A percentile compares a stretch with the other conserved stretches of the same genome.
These are phyloP conservation scores for Ochotona curzoniae DNA, from an alignment of 2,113 vertebrate species.

Conservation along the genomic window DNA sequence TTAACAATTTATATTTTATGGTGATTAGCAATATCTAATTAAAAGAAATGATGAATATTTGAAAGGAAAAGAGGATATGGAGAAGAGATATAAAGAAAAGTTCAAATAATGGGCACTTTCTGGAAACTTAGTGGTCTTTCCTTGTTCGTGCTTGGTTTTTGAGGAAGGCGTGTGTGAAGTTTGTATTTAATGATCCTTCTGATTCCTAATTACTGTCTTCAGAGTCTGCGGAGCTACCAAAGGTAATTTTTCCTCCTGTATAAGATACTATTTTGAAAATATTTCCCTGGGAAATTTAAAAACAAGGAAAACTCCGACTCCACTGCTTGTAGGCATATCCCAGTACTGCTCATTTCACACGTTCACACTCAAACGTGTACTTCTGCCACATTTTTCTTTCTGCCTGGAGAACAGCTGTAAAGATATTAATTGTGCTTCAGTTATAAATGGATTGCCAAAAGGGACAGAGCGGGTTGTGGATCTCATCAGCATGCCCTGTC, in stretches of 20 bases:
- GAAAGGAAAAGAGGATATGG: not conserved
- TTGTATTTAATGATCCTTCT: not conserved
- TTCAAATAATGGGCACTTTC: not conserved
- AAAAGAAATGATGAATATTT: not conserved
- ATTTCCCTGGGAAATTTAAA: constrained; percentile 43
- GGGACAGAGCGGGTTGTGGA: constrained; percentile 70
- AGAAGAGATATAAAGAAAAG: not conserved
- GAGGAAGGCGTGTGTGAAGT: not conserved
- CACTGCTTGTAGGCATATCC: not conserved
- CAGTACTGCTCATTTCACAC: not conserved
- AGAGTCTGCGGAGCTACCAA: not conserved
- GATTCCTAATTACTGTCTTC: constrained; percentile 35
- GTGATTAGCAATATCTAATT: not conserved
- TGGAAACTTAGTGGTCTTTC: not conserved
- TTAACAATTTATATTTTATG: not conserved
- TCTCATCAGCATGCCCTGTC: constrained; percentile 69
- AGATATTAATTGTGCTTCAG: constrained; percentile 72
- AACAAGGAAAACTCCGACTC: constrained; percentile 41
- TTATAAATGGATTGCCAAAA: constrained; percentile 76
- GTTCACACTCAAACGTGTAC: constrained; percentile 58
- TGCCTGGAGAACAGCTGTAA: constrained; percentile 72
- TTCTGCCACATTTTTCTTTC: constrained; percentile 70
- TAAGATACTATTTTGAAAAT: constrained; percentile 32
- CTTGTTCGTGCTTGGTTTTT: not conserved
- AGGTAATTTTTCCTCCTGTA: not conserved